phyloP scores from a whole-genome alignment of 2,113 vertebrate species.

The Lepisosteus oculatus region DNA sequence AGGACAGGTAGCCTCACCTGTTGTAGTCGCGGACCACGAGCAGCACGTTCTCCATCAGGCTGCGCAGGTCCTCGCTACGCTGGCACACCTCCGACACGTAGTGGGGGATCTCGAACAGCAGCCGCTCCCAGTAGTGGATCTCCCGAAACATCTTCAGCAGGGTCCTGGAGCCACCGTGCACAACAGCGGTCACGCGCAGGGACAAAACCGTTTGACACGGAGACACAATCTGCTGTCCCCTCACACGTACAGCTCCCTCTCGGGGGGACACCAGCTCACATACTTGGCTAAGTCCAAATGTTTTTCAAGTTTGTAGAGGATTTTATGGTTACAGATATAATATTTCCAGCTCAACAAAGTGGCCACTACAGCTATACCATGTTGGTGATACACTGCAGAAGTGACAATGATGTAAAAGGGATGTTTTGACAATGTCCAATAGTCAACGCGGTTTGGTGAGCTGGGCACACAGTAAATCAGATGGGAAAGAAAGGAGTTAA shows the following conservation, averaged over 20 bases:
- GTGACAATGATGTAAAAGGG: too few species aligned
- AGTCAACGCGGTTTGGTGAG: too few species aligned
- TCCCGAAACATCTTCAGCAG: slow-evolving; percentile 73
- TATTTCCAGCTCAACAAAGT: too few species aligned
- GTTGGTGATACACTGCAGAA: too few species aligned
- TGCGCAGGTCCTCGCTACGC: slow-evolving; percentile 63
- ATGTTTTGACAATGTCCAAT: too few species aligned
- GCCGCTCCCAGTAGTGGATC: slow-evolving; percentile 76
- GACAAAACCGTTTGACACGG: not conserved
- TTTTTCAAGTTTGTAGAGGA: too few species aligned
- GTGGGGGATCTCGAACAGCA: slow-evolving; percentile 76
- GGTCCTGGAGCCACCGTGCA: slow-evolving; percentile 47
- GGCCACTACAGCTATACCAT: too few species aligned
- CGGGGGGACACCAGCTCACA: too few species aligned
- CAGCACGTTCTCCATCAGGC: slow-evolving; percentile 68
- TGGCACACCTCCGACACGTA: slow-evolving; percentile 64
- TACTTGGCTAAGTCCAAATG: too few species aligned
- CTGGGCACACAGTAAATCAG: too few species aligned
- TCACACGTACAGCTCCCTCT: not conserved
- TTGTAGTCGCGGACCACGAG: slow-evolving; percentile 77
- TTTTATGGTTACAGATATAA: too few species aligned
- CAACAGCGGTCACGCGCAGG: not conserved
- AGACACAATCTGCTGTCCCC: not conserved
- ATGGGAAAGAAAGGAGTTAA: too few species aligned
- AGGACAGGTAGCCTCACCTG: slow-evolving; percentile 54